Evolutionary conservation across 2,888 invertebrate genomes (phyloP).

Genomic region (Drosophila buzzatii): DNA sequence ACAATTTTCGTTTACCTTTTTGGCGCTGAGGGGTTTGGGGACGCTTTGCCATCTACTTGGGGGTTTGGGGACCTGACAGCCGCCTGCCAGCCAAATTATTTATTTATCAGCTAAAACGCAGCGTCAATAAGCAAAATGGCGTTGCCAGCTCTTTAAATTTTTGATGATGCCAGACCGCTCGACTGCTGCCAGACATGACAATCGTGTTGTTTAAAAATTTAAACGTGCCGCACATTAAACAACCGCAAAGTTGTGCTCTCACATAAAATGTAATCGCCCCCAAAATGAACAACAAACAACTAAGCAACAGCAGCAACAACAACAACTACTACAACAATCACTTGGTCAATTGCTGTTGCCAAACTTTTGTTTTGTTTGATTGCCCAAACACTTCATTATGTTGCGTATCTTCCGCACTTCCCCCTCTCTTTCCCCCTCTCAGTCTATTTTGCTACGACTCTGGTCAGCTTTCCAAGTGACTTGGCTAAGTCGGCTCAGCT

Average conservation of each 20-base stretch:
- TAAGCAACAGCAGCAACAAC: slow-evolving; percentile 19
- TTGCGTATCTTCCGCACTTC: slow-evolving; percentile 3
- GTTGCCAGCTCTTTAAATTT: slow-evolving; percentile 69
- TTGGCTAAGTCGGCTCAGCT: slow-evolving; percentile 78
- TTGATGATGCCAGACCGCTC: slow-evolving; percentile 62
- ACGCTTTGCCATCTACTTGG: slow-evolving; percentile 6
- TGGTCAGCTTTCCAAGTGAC: slow-evolving; percentile 74
- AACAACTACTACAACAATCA: slow-evolving; percentile 25
- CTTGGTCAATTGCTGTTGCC: slow-evolving; percentile 48
- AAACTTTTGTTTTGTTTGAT: slow-evolving; percentile 54
- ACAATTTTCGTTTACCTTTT: slow-evolving; percentile 83
- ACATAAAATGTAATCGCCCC: slow-evolving; percentile 62
- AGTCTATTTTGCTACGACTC: background rate
- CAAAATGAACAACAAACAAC: slow-evolving; percentile 20
- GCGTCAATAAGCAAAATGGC: slow-evolving; percentile 72
- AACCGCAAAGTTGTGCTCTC: slow-evolving; percentile 65
- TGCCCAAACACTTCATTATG: slow-evolving; percentile 57
- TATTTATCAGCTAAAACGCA: slow-evolving; percentile 81
- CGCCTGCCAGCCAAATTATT: slow-evolving; percentile 73
- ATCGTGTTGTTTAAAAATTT: slow-evolving; percentile 59
- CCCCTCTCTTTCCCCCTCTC: background rate
- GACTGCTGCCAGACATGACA: slow-evolving; percentile 55
- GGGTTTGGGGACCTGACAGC: slow-evolving; percentile 39
- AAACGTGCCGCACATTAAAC: slow-evolving; percentile 53
- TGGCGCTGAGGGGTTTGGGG: slow-evolving; percentile 35